phyloP scores from a whole-genome alignment of 1,140 invertebrate genomes.

The Rhagoletis pomonella region DNA sequence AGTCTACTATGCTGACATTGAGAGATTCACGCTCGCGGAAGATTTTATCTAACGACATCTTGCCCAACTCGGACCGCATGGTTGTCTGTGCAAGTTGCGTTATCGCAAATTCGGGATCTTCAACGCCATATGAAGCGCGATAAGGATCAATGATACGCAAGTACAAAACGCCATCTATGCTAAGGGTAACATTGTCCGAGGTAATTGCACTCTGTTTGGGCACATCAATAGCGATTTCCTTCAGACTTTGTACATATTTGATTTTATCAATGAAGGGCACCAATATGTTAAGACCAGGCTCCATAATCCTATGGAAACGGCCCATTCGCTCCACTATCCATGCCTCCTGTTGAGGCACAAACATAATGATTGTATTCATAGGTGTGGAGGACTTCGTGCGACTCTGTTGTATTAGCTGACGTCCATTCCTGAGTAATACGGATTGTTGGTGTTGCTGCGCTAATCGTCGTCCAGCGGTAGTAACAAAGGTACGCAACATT shows the following conservation, averaged over 20 bases:
- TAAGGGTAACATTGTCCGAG: constrained; percentile 96
- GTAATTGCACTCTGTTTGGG: constrained; percentile 99
- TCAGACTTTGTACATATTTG: constrained; percentile 98
- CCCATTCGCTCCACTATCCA: constrained; percentile 99
- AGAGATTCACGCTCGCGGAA: constrained; percentile 97
- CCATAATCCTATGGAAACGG: constrained; percentile 93
- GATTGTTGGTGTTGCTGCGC: constrained; percentile 39
- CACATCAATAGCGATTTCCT: constrained; percentile 99
- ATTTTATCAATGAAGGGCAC: constrained; percentile 95
- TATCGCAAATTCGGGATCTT: constrained; percentile 99
- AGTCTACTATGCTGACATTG: constrained; percentile 96
- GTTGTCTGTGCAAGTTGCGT: constrained; percentile 99
- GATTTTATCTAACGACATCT: constrained; percentile 98
- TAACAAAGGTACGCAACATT: constrained; percentile 44
- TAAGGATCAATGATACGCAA: constrained; percentile 95
- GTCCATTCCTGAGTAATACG: constrained; percentile 9
- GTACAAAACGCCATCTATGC: constrained; percentile 98
- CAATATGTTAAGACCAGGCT: constrained; percentile 96
- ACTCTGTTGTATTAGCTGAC: constrained; percentile 36
- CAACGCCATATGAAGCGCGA: constrained; percentile 96
- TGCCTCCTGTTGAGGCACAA: constrained; percentile 99
- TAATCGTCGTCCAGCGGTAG: constrained; percentile 39
- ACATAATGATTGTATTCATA: constrained; percentile 95
- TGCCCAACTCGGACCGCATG: constrained; percentile 98
- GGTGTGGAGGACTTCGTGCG: constrained; percentile 81